Evolutionary conservation across 2,888 invertebrate genomes (phyloP).

Genomic region (Coelopa pilipes): DNA sequence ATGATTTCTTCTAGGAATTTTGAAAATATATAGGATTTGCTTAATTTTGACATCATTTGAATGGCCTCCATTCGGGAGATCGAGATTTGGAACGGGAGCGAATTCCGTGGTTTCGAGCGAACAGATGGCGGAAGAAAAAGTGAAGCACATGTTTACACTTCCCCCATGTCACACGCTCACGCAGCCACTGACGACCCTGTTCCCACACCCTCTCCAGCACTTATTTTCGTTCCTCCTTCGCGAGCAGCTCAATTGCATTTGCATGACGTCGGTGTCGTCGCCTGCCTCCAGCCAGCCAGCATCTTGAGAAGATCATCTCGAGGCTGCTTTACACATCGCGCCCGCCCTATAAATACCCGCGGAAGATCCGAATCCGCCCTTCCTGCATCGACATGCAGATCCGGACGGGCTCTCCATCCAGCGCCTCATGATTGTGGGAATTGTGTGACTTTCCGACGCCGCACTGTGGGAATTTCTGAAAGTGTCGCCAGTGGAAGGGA

Average conservation of each 20-base stretch:
- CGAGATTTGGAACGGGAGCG: neutral
- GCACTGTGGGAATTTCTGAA: neutral
- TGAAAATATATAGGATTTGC: neutral
- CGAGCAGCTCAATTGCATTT: conserved; percentile 22
- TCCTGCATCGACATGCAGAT: neutral
- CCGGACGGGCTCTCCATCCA: neutral
- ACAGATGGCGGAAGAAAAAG: conserved; percentile 6
- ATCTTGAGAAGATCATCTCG: neutral
- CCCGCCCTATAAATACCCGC: conserved; percentile 1
- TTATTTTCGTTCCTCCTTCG: neutral
- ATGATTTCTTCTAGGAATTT: conserved; percentile 8
- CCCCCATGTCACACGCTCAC: neutral
- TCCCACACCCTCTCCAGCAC: neutral
- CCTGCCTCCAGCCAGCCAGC: conserved; percentile 9
- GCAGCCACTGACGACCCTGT: too few relatives aligned
- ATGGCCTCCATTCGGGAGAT: neutral
- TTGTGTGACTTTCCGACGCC: too few relatives aligned
- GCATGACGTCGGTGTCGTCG: neutral
- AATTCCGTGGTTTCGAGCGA: neutral
- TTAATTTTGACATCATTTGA: neutral
- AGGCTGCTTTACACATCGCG: neutral
- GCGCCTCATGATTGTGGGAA: conserved; percentile 12
- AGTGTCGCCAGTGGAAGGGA: neutral
- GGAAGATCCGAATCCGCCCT: neutral
- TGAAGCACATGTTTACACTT: neutral